These are phyloP conservation scores for Patella pellucida DNA, from an alignment of 2,888 invertebrate species.

Conservation along the genomic window DNA sequence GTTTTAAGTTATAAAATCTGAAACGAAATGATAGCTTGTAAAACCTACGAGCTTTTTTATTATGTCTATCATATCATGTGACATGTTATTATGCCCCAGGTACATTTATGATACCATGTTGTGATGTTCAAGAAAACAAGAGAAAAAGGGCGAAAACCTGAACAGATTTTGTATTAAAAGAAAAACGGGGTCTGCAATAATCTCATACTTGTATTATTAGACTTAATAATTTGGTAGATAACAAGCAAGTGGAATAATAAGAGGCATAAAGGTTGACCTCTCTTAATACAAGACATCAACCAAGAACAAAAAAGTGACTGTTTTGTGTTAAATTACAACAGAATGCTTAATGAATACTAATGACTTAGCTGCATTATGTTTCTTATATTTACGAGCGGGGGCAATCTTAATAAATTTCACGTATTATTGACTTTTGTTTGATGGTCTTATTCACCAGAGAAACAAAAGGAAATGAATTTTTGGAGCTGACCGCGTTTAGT, in stretches of 20 bases:
- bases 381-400: conserved; percentile 9
- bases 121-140: no score
- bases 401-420: conserved; percentile 12
- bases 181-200: no score
- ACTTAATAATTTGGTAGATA: no score
- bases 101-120: background rate
- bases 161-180: no score
- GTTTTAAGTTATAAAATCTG: conserved; percentile 4
- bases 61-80: background rate
- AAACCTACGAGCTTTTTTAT: background rate
- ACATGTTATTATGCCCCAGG: background rate
- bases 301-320: background rate
- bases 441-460: background rate
- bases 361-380: conserved; percentile 5
- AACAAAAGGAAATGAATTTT: conserved; percentile 11
- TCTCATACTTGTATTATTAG: no score
- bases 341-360: conserved; percentile 10
- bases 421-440: conserved; percentile 10
- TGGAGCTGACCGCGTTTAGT: conserved; percentile 3
- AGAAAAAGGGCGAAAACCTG: no score
- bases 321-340: background rate
- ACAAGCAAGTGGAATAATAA: no score
- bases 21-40: background rate
- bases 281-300: background rate
- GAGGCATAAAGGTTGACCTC: background rate